Percentiles rank a stretch among this genome's conserved stretches.
phyloP scores from a whole-genome alignment of 2,113 vertebrate genomes.

The Ciconia stormi region DNA sequence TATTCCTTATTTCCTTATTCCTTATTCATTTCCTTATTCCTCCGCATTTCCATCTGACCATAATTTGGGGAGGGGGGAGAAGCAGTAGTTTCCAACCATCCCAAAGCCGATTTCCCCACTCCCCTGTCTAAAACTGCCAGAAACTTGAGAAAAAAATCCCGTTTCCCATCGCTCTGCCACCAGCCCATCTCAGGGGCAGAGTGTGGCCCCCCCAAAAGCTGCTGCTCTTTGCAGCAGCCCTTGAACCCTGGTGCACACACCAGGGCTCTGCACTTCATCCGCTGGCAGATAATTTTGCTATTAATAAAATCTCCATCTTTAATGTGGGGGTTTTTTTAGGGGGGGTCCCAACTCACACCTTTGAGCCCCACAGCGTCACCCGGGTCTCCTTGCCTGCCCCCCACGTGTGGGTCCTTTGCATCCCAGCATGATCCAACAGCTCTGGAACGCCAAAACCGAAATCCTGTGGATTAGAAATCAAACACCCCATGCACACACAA shows the following conservation, averaged over 20 bases:
- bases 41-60: background rate
- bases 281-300: background rate
- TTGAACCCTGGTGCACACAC: background rate
- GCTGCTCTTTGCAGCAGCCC: background rate
- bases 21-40: background rate
- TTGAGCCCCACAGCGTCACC: rapidly evolving
- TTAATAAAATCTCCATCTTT: background rate
- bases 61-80: background rate
- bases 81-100: background rate
- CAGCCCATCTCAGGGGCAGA: background rate
- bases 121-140: background rate
- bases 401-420: rapidly evolving
- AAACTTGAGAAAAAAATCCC: background rate
- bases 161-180: background rate
- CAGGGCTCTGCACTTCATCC: background rate
- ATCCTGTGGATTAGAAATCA: background rate
- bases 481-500: background rate
- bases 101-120: background rate
- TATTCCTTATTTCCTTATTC: no score
- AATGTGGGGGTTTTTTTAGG: rapidly evolving
- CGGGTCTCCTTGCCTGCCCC: rapidly evolving
- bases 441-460: rapidly evolving
- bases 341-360: background rate
- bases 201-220: rapidly evolving
- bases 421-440: background rate